These are phyloP conservation scores for Cydia fagiglandana DNA, from an alignment of 1,140 invertebrate species.

Conservation along the genomic window DNA sequence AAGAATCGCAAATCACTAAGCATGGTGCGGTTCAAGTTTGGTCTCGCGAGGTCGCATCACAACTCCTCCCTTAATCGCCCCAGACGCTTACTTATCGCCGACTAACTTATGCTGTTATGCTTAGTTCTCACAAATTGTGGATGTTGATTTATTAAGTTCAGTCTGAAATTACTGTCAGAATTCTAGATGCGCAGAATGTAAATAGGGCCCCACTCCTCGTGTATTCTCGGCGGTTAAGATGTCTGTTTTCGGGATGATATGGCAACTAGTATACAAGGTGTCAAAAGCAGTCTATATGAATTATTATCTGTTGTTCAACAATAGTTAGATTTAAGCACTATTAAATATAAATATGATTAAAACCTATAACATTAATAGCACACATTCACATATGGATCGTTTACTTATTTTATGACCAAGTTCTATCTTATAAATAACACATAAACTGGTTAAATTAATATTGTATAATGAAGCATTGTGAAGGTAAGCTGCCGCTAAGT, in stretches of 20 bases:
- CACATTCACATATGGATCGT: too few species aligned
- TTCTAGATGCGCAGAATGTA: constrained; percentile 18
- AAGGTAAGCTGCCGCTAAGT: too few species aligned
- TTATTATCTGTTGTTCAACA: too few species aligned
- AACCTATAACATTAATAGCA: too few species aligned
- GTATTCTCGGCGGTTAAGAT: background rate
- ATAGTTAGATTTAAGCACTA: too few species aligned
- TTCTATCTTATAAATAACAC: too few species aligned
- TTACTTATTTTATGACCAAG: too few species aligned
- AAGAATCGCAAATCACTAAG: constrained; percentile 32
- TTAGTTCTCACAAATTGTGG: constrained; percentile 31
- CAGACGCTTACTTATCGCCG: constrained; percentile 24
- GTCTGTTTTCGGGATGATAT: constrained; percentile 5
- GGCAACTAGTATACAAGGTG: background rate
- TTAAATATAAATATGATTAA: too few species aligned
- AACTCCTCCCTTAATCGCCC: constrained; percentile 3
- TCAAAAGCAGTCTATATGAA: background rate
- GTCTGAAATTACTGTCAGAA: constrained; percentile 28
- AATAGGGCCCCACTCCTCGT: constrained; percentile 1
- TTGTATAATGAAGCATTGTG: too few species aligned
- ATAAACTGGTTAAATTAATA: too few species aligned
- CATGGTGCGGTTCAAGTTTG: constrained; percentile 5
- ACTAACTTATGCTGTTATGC: constrained; percentile 27
- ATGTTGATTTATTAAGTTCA: constrained; percentile 29
- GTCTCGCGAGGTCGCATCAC: constrained; percentile 23